Conservation (phyloP, 2,888 invertebrate genomes). For the Heterodera filipjevi region DNA sequence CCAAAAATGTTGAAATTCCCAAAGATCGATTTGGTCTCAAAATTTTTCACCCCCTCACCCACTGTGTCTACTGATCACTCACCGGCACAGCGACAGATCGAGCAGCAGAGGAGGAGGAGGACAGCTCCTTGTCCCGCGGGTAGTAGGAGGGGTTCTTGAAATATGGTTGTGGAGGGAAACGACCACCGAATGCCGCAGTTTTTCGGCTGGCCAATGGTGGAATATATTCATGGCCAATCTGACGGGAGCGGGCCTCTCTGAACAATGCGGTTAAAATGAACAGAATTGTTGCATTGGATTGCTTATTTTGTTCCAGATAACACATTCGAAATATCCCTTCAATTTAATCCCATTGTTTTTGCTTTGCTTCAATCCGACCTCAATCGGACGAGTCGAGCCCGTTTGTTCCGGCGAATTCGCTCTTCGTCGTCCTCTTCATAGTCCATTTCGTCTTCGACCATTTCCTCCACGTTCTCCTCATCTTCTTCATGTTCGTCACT, state of each 20-base stretch:
- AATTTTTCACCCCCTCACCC: too few relatives aligned
- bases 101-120: neutral
- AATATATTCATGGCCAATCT: conserved; percentile 16
- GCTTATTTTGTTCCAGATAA: too few relatives aligned
- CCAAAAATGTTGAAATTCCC: too few relatives aligned
- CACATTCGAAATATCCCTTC: too few relatives aligned
- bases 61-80: neutral
- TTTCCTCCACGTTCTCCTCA: neutral
- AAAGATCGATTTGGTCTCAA: too few relatives aligned
- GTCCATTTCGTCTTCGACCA: conserved; percentile 6
- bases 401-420: conserved; percentile 16
- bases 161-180: conserved; percentile 13
- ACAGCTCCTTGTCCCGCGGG: conserved; percentile 10
- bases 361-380: neutral
- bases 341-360: too few relatives aligned
- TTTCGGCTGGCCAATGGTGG: conserved; percentile 12
- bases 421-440: conserved; percentile 14
- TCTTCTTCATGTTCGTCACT: conserved; percentile 5
- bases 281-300: neutral
- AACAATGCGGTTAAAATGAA: neutral
- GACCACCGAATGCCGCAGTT: neutral
- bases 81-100: conserved; percentile 1
- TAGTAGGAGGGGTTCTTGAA: conserved; percentile 30
- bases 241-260: conserved; percentile 27
- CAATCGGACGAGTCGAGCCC: conserved; percentile 17